Base-by-base conservation (phyloP, 1,140 invertebrate genomes). In the Dreissena rostriformis region DNA sequence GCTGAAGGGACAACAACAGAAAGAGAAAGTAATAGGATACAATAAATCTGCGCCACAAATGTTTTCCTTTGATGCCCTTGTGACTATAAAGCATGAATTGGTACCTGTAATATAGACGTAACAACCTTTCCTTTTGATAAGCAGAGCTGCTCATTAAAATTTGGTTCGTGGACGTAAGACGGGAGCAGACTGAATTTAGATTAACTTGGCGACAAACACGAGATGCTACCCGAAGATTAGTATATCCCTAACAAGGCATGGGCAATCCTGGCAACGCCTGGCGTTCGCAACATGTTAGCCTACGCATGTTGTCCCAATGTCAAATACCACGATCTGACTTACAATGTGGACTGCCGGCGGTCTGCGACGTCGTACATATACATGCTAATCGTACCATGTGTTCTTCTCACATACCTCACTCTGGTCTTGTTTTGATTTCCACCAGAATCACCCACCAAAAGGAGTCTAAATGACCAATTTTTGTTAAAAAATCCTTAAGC, bases 61-160 rank as follows among this genome's bases (percentile, higher is more conserved):
- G 39, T 39, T 39, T 2, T 8, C 2, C 8, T 39, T 39, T 22
- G 90, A 93, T 66, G 92, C 92, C 14, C 78, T 92, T 75, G 88
- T 87, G 39, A 89, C 91, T 0, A 86, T 95, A 4, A 75, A 89
- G 90, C 96, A 97, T 93, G 98, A 98, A 99, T 99, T 93, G 99
- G 98, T 12, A 99, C 98, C 10, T 99, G 99, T 86, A 75, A 88
- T 53, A 92, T 94, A 80, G 98, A 99, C 92, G 93, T 93, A 2
- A 88, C 86, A 51, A 82, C 91, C 66, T 94, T 94, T 83, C 93
- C 93, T 15, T 94, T 94, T 86, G 93, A 94, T 84, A 82, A 91
- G 49, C 93, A 94, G 80, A 87, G 68, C 11, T 94, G 93, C 84
- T 68, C 85, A 1, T 77, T 94, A 53, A 94, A 94, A 84, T 94